A percentile compares a stretch with the other conserved stretches of the same genome.
Conservation (phyloP, 2,797 vertebrate genomes). For the Chrosomus eos region DNA sequence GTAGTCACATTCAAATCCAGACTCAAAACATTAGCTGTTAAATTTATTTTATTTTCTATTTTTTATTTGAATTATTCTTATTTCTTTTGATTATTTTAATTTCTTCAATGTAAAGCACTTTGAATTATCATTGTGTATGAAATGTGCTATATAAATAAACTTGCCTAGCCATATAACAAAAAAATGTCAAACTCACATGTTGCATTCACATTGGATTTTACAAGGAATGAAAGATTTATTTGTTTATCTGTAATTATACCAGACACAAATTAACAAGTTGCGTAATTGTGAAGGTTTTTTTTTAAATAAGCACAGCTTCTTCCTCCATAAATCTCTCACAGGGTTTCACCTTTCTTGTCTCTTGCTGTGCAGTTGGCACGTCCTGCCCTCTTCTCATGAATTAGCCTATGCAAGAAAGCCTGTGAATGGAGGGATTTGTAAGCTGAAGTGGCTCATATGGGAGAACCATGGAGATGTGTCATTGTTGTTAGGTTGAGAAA, state of each 20-base stretch:
- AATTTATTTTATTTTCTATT: too few species aligned
- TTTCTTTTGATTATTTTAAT: too few species aligned
- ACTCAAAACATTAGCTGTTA: too few species aligned
- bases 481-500: conserved; percentile 42
- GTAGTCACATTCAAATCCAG: too few species aligned
- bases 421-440: conserved; percentile 57
- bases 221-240: not conserved
- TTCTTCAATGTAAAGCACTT: too few species aligned
- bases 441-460: conserved; percentile 49
- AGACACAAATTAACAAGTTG: conserved; percentile 3
- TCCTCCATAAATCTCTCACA: conserved; percentile 17
- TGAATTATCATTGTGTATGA: too few species aligned
- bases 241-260: not conserved
- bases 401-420: conserved; percentile 41
- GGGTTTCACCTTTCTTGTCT: conserved; percentile 34
- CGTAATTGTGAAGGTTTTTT: not conserved
- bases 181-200: not conserved
- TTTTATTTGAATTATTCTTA: too few species aligned
- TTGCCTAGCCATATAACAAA: too few species aligned
- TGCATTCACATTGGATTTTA: not conserved
- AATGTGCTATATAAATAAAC: too few species aligned
- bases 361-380: conserved; percentile 52
- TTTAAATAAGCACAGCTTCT: conserved; percentile 15
- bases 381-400: conserved; percentile 40
- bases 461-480: conserved; percentile 45